Base-by-base conservation (phyloP, 2,113 vertebrate species). In the Cynocephalus volans region DNA sequence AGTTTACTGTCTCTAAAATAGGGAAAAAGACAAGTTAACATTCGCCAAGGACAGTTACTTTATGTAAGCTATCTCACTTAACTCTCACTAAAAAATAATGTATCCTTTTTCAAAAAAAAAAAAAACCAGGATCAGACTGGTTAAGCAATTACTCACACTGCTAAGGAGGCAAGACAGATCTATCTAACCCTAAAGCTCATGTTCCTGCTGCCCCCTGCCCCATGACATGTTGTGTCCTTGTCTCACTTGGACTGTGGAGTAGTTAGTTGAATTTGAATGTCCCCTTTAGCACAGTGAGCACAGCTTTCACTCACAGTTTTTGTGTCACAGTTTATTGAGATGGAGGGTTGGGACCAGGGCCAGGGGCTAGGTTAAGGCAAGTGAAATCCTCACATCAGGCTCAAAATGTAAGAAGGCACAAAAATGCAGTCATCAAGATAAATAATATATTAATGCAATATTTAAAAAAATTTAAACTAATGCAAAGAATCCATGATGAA, bases 401-500 rank as follows among this genome's bases (percentile, higher is more conserved):
- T 21, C 24, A 85, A 65, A 82, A 70, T 83, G 14, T 13, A 72
- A 31, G 3, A 33, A 41, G 6, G n/a, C n/a, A 60, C 26, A 69
- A 54, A 81, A 54, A 76, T 60, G 64, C 45, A 58, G 31, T 48
- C 52, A 33, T 33, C 60, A 94, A 82, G n/a, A 56, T 73, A 80
- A 80, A 56, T 3, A 7, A 50, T 60, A 89, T 41, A 79, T 56
- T 41, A 72, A 23, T n/a, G 5, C 21, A 60, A 52, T 41, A 75
- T 75, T 83, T 96, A n/a, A n/a, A 4, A n/a, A 81, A 92, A 84
- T 31, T 11, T 72, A 92, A 88, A 75, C 60, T 83, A 70, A 95
- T 81, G 17, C 26, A 45, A 73, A 82, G n/a, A 80, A 45, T 26
- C 14, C 41, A 86, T 31, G 56, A 89, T 60, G 56, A 90, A 52